Base-by-base conservation (phyloP, 2,888 invertebrate genomes). In the Plebejus argus region DNA sequence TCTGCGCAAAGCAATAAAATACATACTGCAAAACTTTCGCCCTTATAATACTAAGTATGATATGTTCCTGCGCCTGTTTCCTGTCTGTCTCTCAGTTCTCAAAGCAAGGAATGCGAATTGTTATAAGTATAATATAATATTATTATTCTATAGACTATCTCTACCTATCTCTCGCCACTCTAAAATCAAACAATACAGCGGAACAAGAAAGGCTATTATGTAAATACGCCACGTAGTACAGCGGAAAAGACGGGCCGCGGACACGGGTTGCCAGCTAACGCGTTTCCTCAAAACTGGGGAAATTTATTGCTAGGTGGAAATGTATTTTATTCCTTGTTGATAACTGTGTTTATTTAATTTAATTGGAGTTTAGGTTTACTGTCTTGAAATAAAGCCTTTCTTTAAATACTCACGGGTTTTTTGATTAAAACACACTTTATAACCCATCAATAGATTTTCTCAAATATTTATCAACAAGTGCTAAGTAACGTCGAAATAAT, bases 191-290 rank as follows among this genome's bases (percentile, higher is more conserved):
- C 66, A 66, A 66, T 66, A 33, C 66, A 66, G 15, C 66, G 66
- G 66, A 66, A 66, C 66, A 18, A 66, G 15, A 66, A 66, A 66
- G 66, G 66, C 66, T 5, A 33, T 33, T 66, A 66, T 66, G 66
- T 66, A 28, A 66, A 66, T 28, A 33, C 66, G 20, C 18, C 66
- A 66, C 66, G 66, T 66, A 12, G 66, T 2, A 18, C 66, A 18
- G 66, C 66, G 66, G 66, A 66, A 66, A 66, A 66, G 28, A 28
- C 28, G 66, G 33, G 66, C 66, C 66, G 28, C 66, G 28, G 66
- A 28, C 66, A 66, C 66, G 66, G 66, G 28, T 66, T 66, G 66
- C 66, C 28, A 66, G 66, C 66, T 4, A 66, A 1, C 6, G 1
- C 33, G 33, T 15, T 66, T 66, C 66, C 66, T 66, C 18, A 66